phyloP scores from a whole-genome alignment of 2,113 vertebrate species.

The Vulpes ferrilata region DNA sequence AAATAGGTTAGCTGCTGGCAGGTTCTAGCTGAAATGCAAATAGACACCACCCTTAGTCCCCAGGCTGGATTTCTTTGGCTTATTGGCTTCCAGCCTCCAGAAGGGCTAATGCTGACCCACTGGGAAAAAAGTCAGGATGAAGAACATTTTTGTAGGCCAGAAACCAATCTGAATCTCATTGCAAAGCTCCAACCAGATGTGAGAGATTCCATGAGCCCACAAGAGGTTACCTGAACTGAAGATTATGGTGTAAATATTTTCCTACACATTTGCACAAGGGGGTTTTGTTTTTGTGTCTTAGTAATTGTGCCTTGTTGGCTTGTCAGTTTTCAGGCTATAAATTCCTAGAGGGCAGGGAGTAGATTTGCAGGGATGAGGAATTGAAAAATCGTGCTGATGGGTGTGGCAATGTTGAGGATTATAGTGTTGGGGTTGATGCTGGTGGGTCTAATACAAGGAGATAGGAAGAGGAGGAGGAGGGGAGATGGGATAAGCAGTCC shows the following conservation, averaged over 20 bases:
- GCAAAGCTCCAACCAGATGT: slow-evolving; percentile 74
- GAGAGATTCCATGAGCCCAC: slow-evolving; percentile 67
- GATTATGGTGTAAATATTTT: slow-evolving; percentile 46
- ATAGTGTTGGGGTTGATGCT: not conserved
- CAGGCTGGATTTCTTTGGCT: slow-evolving; percentile 40
- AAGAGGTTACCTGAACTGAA: slow-evolving; percentile 63
- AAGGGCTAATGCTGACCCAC: slow-evolving; percentile 52
- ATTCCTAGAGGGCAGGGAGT: slow-evolving; percentile 47
- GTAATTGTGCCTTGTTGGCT: not conserved
- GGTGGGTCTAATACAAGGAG: not conserved
- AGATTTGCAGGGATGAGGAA: not conserved
- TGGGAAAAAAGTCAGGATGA: slow-evolving; percentile 58
- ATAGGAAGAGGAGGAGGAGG: not conserved
- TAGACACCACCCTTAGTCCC: slow-evolving; percentile 39
- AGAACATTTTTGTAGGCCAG: slow-evolving; percentile 64
- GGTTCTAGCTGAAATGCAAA: slow-evolving; percentile 55
- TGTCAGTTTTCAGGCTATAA: slow-evolving; percentile 43
- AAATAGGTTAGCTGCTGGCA: not conserved
- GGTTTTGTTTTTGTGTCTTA: slow-evolving; percentile 34
- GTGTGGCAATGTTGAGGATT: not conserved
- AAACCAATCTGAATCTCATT: slow-evolving; percentile 61
- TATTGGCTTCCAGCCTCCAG: slow-evolving; percentile 48
- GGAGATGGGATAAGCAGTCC: not conserved
- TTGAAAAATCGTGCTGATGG: slow-evolving; percentile 15
- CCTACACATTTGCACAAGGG: not conserved